Base-by-base conservation (phyloP, 2,797 vertebrate genomes). In the Xenopus petersii region DNA sequence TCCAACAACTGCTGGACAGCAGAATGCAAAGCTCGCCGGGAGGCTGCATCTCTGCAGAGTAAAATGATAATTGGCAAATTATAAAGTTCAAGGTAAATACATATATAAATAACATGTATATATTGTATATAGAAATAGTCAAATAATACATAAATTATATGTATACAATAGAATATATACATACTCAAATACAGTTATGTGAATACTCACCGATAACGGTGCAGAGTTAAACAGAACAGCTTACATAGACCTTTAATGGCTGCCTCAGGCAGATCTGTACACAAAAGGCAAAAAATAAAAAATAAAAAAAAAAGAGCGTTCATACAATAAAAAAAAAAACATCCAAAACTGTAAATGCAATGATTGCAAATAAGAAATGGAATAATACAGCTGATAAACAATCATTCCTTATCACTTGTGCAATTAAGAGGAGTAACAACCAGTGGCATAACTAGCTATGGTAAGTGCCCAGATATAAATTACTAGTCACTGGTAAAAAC, bases 181-280 rank as follows among this genome's bases (percentile, higher is more conserved):
- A 42, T 7, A 16, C 12, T 59, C 3, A 17, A 5, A 26, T 13
- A 21, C 30, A 51, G 13, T 51, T 3, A 6, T 48, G 9, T 21
- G 9, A 11, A 15, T 42, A 82, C 86, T 87, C 85, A 96, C 98
- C 93, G 90, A 82, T 99, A 99, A 84, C 96, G 94, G 88, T 98
- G 95, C 75, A 96, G 89, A 12, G 97, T 98, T 79, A 99, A 89
- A 87, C 94, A 98, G 89, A 99, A 97, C 67, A 99, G 93, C 80
- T 94, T 98, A 88, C 96, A 99, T 36, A 99, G 90, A 66, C 95
- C 96, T 88, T 95, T 98, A 79, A 99, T 90, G n/a, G 94, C 94
- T 48, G 91, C 92, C 83, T 99, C 98, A 21, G 98, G 96, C 80
- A 99, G 90, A 80, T 94, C 98, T 99, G 83, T 64, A 89, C 36